Conservation (phyloP, 2,797 vertebrate species). For the Amazona finschi region DNA sequence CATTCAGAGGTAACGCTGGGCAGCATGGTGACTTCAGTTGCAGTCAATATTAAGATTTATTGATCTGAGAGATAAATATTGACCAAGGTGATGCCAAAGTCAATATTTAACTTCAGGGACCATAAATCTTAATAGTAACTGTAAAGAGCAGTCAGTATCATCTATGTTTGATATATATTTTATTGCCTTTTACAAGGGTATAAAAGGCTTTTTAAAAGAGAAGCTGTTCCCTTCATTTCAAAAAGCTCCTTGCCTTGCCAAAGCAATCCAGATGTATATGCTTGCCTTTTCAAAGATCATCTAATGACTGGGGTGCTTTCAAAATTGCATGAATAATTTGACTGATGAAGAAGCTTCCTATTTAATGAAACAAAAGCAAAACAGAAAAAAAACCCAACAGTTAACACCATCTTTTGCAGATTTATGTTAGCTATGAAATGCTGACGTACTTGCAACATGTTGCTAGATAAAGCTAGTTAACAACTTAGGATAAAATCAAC, state of each 20-base stretch:
- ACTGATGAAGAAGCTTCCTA: background rate
- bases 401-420: background rate
- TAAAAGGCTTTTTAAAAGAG: slow-evolving; percentile 38
- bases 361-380: background rate
- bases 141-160: slow-evolving; percentile 48
- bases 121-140: slow-evolving; percentile 61
- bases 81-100: slow-evolving; percentile 54
- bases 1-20: slow-evolving; percentile 19
- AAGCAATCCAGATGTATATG: background rate
- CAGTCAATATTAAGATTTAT: slow-evolving; percentile 53
- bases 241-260: background rate
- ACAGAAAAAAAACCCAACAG: background rate
- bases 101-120: slow-evolving; percentile 56
- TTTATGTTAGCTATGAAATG: slow-evolving; percentile 17
- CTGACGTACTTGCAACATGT: background rate
- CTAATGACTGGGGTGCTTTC: background rate
- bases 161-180: slow-evolving; percentile 37
- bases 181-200: slow-evolving; percentile 35
- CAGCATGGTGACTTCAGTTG: slow-evolving; percentile 5
- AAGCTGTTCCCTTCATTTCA: background rate
- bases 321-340: background rate
- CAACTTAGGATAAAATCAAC: background rate
- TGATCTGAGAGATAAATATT: slow-evolving; percentile 59
- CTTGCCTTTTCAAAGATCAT: background rate
- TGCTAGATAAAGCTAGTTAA: slow-evolving; percentile 27